Evolutionary conservation across 2,888 invertebrate genomes (phyloP).

Genomic region (Ferrisia virgata): DNA sequence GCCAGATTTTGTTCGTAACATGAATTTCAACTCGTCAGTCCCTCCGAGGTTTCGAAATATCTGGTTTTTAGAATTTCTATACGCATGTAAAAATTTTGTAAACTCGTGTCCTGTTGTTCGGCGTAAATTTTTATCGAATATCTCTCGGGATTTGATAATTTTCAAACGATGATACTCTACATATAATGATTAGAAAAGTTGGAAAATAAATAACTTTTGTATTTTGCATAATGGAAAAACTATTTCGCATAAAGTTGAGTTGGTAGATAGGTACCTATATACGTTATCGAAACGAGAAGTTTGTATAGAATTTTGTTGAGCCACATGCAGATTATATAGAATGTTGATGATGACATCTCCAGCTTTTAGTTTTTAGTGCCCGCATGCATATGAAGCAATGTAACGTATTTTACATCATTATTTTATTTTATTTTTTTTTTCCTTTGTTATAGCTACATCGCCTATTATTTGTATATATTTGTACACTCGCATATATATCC

Average conservation of each 20-base stretch:
- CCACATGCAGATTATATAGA: not conserved
- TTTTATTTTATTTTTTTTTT: not conserved
- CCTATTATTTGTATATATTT: not conserved
- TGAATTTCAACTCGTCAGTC: no score
- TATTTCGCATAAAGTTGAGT: not conserved
- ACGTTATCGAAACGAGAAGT: not conserved
- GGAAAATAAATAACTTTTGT: not conserved
- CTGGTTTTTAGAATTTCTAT: no score
- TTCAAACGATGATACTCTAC: not conserved
- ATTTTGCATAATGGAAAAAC: not conserved
- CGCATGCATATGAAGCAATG: not conserved
- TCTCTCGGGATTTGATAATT: not conserved
- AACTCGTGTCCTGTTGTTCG: no score
- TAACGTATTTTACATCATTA: not conserved
- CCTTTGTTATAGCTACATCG: not conserved
- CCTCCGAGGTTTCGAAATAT: no score
- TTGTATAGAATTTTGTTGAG: not conserved
- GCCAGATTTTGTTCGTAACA: no score
- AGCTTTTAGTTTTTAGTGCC: not conserved
- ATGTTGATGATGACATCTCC: not conserved
- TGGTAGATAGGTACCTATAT: not conserved
- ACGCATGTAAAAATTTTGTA: no score
- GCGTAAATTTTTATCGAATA: no score
- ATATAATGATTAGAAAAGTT: not conserved
- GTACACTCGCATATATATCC: not conserved